These are phyloP conservation scores for Galerucella pusilla DNA, from an alignment of 2,888 invertebrate species.

Conservation along the genomic window DNA sequence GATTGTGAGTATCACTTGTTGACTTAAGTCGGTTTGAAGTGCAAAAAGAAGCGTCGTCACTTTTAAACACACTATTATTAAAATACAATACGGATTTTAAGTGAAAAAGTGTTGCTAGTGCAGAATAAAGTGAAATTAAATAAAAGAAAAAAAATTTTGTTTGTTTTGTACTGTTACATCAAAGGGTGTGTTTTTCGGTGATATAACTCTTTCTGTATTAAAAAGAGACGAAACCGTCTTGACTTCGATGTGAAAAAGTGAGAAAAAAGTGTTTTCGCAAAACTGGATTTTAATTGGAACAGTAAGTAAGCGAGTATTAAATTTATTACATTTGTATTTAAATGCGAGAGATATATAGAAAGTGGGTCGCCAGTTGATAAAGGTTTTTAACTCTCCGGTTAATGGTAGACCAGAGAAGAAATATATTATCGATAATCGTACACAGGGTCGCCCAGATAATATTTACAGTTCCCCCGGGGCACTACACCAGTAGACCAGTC, in stretches of 20 bases:
- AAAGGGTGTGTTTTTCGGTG: not conserved
- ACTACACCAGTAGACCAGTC: not conserved
- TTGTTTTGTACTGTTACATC: not conserved
- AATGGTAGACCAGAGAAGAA: slow-evolving; percentile 27
- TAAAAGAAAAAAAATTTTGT: not conserved
- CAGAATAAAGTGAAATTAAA: not conserved
- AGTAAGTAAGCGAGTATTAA: slow-evolving; percentile 37
- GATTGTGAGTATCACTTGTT: not conserved
- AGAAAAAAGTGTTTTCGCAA: slow-evolving; percentile 22
- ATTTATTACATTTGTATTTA: slow-evolving; percentile 37
- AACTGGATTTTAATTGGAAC: slow-evolving; percentile 43
- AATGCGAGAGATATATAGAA: slow-evolving; percentile 33
- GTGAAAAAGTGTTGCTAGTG: not conserved
- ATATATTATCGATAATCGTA: slow-evolving; percentile 22
- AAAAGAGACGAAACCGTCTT: slow-evolving; percentile 8
- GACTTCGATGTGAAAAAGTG: slow-evolving; percentile 17
- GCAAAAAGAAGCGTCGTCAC: not conserved
- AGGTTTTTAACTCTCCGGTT: slow-evolving; percentile 32
- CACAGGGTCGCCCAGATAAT: slow-evolving; percentile 25
- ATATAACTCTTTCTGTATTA: slow-evolving; percentile 10
- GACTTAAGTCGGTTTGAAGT: slow-evolving; percentile 10
- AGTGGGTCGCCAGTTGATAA: slow-evolving; percentile 36
- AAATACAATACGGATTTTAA: not conserved
- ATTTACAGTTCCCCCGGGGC: slow-evolving; percentile 1
- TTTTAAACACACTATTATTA: not conserved